Conservation (phyloP, 1,140 invertebrate species). For the Zaprionus capensis region DNA sequence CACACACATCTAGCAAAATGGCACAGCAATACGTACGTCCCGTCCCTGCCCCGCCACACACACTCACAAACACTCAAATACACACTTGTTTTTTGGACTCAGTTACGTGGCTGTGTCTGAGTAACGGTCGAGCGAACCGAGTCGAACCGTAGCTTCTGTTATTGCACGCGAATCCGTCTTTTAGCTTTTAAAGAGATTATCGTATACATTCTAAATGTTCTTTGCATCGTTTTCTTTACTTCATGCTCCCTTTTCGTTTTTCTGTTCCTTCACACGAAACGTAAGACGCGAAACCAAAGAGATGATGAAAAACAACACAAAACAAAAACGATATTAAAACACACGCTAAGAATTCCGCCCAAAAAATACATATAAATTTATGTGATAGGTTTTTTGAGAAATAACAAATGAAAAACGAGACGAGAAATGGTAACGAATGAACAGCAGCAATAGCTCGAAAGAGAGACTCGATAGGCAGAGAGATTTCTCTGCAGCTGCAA, state of each 20-base stretch:
- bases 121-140: slow-evolving; percentile 28
- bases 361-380: slow-evolving; percentile 79
- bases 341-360: slow-evolving; percentile 83
- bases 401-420: slow-evolving; percentile 39
- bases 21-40: slow-evolving; percentile 15
- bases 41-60: background rate
- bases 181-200: slow-evolving; percentile 55
- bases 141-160: slow-evolving; percentile 36
- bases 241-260: slow-evolving; percentile 1
- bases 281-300: slow-evolving; percentile 27
- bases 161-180: slow-evolving; percentile 52
- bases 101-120: slow-evolving; percentile 37
- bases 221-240: slow-evolving; percentile 18
- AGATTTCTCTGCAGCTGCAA: slow-evolving; percentile 8
- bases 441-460: slow-evolving; percentile 21
- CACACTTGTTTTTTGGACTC: slow-evolving; percentile 19
- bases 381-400: slow-evolving; percentile 78
- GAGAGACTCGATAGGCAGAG: background rate
- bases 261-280: slow-evolving; percentile 41
- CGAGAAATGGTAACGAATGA: slow-evolving; percentile 22
- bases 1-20: slow-evolving; percentile 33
- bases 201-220: slow-evolving; percentile 44
- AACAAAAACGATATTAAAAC: slow-evolving; percentile 28
- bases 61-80: background rate
- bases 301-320: background rate